phyloP scores from a whole-genome alignment of 2,888 invertebrate genomes.

The Lithosia quadra region DNA sequence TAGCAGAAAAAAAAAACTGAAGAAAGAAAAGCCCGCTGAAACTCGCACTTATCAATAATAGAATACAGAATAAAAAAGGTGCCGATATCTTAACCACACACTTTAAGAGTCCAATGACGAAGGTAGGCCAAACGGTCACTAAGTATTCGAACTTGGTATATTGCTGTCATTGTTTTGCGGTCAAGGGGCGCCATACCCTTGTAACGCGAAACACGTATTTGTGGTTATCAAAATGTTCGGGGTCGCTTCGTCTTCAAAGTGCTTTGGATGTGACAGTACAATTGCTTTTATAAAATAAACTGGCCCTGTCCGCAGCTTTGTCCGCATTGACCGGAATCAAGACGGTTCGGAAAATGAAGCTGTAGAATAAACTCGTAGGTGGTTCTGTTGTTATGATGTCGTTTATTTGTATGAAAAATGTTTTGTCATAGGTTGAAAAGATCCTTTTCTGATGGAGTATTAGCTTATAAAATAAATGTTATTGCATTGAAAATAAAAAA shows the following conservation, averaged over 20 bases:
- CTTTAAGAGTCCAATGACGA: slow-evolving; percentile 62
- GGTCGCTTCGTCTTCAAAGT: slow-evolving; percentile 60
- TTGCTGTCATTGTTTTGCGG: slow-evolving; percentile 74
- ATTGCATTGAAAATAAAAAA: background rate
- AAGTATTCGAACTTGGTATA: slow-evolving; percentile 74
- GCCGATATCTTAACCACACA: slow-evolving; percentile 49
- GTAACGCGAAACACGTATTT: slow-evolving; percentile 72
- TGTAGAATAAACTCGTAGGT: slow-evolving; percentile 21
- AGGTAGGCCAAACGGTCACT: slow-evolving; percentile 61
- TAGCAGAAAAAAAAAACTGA: background rate
- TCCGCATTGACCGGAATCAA: slow-evolving; percentile 28
- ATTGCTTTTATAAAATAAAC: slow-evolving; percentile 46
- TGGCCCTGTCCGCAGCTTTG: slow-evolving; percentile 26
- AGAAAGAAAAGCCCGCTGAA: background rate
- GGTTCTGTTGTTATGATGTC: slow-evolving; percentile 15
- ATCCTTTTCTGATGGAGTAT: background rate
- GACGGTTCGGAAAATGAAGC: slow-evolving; percentile 30
- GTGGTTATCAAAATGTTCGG: slow-evolving; percentile 69
- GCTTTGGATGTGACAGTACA: slow-evolving; percentile 51
- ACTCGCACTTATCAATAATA: background rate
- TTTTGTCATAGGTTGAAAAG: background rate
- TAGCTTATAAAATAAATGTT: background rate
- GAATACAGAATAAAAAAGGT: slow-evolving; percentile 26
- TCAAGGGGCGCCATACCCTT: slow-evolving; percentile 62
- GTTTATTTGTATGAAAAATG: slow-evolving; percentile 11